A percentile compares a stretch with the other conserved stretches of the same genome.
phyloP scores from a whole-genome alignment of 2,797 vertebrate species.

The Hippoglossus hippoglossus region DNA sequence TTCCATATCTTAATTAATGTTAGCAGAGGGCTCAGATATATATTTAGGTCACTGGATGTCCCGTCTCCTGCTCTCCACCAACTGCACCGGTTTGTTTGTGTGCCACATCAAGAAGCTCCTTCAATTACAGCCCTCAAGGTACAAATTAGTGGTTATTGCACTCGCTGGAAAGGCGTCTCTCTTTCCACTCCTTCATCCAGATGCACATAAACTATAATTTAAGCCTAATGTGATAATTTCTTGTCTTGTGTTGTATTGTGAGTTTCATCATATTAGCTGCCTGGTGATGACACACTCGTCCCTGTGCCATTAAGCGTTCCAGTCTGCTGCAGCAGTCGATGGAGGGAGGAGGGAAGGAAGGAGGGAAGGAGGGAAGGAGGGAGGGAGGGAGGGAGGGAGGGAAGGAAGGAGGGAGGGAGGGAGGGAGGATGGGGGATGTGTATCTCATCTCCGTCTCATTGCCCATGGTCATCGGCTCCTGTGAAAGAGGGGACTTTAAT shows the following conservation, averaged over 20 bases:
- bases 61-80: conserved; percentile 3
- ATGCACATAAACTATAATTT: conserved; percentile 39
- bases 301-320: conserved; percentile 43
- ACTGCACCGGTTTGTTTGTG: conserved; percentile 36
- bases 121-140: conserved; percentile 60
- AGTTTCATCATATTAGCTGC: conserved; percentile 53
- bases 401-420: not conserved
- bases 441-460: conserved; percentile 57
- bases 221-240: conserved; percentile 37
- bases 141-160: conserved; percentile 63
- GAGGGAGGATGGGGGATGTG: conserved; percentile 19
- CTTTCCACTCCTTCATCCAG: conserved; percentile 45
- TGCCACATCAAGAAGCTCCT: conserved; percentile 35
- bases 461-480: conserved; percentile 62
- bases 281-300: conserved; percentile 52
- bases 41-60: conserved; percentile 36
- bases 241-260: conserved; percentile 34
- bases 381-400: conserved; percentile 1
- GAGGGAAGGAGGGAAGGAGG: conserved; percentile 9
- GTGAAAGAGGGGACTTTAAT: conserved; percentile 63
- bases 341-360: not conserved
- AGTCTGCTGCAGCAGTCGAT: conserved; percentile 22
- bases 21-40: conserved; percentile 34
- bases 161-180: conserved; percentile 31
- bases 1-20: conserved; percentile 53